Percentiles rank a stretch among this genome's conserved stretches.
Evolutionary conservation across 2,113 vertebrate species (phyloP).

Genomic region (Cephalophus harveyi): DNA sequence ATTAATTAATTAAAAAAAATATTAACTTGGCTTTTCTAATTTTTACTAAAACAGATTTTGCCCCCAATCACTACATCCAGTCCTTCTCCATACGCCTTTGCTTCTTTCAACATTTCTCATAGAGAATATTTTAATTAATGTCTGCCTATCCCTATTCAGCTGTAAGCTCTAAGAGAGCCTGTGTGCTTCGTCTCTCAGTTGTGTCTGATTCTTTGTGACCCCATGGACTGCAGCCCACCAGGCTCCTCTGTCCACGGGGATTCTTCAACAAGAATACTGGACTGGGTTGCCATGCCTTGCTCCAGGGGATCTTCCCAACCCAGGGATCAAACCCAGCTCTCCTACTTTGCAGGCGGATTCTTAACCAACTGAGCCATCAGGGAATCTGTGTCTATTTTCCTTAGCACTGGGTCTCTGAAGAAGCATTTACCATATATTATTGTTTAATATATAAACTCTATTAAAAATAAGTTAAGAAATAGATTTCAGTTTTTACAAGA

Average conservation of each 20-base stretch:
- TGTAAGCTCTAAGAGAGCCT: background rate
- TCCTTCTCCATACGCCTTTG: background rate
- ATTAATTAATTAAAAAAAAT: too few species aligned
- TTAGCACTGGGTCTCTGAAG: background rate
- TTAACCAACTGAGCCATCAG: background rate
- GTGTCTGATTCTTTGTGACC: background rate
- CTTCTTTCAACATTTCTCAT: background rate
- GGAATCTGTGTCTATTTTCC: background rate
- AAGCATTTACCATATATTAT: background rate
- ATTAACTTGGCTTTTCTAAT: too few species aligned
- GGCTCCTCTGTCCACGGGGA: background rate
- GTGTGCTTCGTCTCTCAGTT: fast-evolving
- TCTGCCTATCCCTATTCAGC: background rate
- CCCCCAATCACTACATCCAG: background rate
- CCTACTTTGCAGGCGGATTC: background rate
- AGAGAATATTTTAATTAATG: background rate
- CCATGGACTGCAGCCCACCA: background rate
- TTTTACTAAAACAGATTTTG: background rate
- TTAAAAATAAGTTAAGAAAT: background rate
- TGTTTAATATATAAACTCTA: background rate
- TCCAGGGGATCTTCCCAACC: background rate
- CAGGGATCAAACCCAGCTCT: background rate
- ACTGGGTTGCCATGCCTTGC: background rate
- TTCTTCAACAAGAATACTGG: background rate
- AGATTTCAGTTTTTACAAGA: background rate